A percentile compares a stretch with the other conserved stretches of the same genome.
phyloP scores from a whole-genome alignment of 2,888 invertebrate genomes.

The Ormia ochracea region DNA sequence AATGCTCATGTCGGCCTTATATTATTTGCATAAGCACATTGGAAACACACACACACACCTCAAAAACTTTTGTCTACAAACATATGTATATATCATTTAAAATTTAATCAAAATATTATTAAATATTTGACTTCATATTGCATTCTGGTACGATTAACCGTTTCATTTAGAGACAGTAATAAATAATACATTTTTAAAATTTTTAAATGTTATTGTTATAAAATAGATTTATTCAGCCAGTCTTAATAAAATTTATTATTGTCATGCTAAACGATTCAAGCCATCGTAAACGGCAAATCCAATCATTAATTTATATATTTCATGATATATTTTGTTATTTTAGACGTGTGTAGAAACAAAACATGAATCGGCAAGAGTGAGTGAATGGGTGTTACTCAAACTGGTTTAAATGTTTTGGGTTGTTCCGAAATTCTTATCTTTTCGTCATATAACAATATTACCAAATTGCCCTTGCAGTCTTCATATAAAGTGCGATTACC shows the following conservation, averaged over 20 bases:
- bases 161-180: not conserved
- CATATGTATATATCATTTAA: not conserved
- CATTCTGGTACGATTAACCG: too few relatives aligned
- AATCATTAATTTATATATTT: conserved; percentile 10
- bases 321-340: not conserved
- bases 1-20: not conserved
- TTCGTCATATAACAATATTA: not conserved
- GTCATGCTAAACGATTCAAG: conserved; percentile 20
- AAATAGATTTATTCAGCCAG: not conserved
- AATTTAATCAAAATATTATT: conserved; percentile 1
- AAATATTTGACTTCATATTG: not conserved
- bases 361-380: not conserved
- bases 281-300: not conserved
- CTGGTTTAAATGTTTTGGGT: not conserved
- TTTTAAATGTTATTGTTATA: too few relatives aligned
- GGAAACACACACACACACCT: not conserved
- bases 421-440: not conserved
- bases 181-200: conserved; percentile 19
- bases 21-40: not conserved
- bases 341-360: not conserved
- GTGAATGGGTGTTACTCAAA: conserved; percentile 24
- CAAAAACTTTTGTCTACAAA: not conserved
- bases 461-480: not conserved
- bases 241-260: conserved; percentile 28
- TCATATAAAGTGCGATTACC: not conserved